These are phyloP conservation scores for Cyphomyrus plagiostoma DNA, from an alignment of 2,113 vertebrate species.

Conservation along the genomic window DNA sequence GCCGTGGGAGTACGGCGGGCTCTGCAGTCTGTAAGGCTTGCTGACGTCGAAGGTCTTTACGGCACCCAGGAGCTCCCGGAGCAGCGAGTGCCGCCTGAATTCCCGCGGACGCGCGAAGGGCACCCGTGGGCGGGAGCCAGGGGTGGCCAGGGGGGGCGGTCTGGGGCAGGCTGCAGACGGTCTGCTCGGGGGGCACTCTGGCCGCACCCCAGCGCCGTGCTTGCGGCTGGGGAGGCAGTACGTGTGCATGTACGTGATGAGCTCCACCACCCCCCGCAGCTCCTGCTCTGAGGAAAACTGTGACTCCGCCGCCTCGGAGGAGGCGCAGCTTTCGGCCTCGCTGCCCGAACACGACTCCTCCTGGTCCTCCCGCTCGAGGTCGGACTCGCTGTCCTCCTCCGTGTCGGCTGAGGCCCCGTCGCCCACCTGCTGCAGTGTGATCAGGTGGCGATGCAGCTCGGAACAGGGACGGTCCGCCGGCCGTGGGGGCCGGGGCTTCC, in stretches of 20 bases:
- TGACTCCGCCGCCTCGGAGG: conserved; percentile 27
- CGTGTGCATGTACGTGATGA: conserved; percentile 97
- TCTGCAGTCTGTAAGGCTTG: conserved; percentile 88
- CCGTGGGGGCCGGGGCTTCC: conserved; percentile 58
- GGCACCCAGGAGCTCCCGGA: conserved; percentile 81
- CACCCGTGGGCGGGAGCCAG: conserved; percentile 43
- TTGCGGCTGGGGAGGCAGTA: conserved; percentile 88
- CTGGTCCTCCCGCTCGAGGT: conserved; percentile 46
- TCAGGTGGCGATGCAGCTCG: conserved; percentile 90
- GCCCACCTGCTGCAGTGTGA: conserved; percentile 57
- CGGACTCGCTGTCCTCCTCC: conserved; percentile 45
- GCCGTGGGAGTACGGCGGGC: conserved; percentile 71
- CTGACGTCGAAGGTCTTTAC: conserved; percentile 82
- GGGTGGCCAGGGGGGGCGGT: conserved; percentile 32
- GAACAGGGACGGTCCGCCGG: conserved; percentile 73
- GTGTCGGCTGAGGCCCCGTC: conserved; percentile 42
- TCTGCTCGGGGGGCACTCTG: conserved; percentile 32
- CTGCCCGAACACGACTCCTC: conserved; percentile 58
- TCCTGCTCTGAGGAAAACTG: conserved; percentile 71
- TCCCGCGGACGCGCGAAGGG: conserved; percentile 54
- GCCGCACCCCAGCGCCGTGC: conserved; percentile 53
- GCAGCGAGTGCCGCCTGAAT: conserved; percentile 68
- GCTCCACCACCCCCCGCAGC: conserved; percentile 76
- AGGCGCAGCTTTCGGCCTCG: conserved; percentile 41
- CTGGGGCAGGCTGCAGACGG: conserved; percentile 32